These are phyloP conservation scores for Gastrophryne carolinensis DNA, from an alignment of 2,797 vertebrate genomes.

Conservation along the genomic window DNA sequence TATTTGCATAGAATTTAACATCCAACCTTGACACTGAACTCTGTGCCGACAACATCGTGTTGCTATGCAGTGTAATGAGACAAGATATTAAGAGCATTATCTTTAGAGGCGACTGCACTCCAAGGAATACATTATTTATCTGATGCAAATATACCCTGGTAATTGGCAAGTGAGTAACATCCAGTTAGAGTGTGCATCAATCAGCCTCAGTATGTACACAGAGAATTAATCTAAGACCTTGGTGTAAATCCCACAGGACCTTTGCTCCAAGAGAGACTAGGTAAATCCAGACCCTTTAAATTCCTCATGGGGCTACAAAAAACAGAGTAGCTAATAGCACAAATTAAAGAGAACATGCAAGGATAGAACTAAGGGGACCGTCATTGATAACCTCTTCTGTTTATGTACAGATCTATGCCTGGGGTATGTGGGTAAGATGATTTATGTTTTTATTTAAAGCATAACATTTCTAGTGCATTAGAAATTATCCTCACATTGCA, in stretches of 20 bases:
- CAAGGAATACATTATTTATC: conserved; percentile 47
- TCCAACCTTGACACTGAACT: conserved; percentile 26
- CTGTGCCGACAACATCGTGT: conserved; percentile 21
- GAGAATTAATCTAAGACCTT: not conserved
- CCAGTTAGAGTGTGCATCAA: conserved; percentile 14
- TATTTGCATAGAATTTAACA: conserved; percentile 16
- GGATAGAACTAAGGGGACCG: no score
- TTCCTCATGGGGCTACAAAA: no score
- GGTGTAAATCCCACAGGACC: not conserved
- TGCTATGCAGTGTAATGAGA: conserved; percentile 33
- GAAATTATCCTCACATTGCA: no score
- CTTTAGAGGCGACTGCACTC: conserved; percentile 18
- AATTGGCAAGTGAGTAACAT: conserved; percentile 31
- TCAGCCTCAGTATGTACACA: not conserved
- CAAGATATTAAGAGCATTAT: conserved; percentile 35
- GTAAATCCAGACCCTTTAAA: not conserved
- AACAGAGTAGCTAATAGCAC: no score
- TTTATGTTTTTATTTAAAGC: no score
- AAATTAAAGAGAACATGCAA: no score
- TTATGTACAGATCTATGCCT: no score
- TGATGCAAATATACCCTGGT: conserved; percentile 18
- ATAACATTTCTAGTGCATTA: no score
- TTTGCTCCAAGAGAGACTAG: not conserved
- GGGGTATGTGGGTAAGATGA: no score
- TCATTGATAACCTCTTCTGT: no score